Evolutionary conservation across 2,888 invertebrate species (phyloP), one percentile per base, ranked within the genome.

Genomic region (Ectemnius continuus): DNA sequence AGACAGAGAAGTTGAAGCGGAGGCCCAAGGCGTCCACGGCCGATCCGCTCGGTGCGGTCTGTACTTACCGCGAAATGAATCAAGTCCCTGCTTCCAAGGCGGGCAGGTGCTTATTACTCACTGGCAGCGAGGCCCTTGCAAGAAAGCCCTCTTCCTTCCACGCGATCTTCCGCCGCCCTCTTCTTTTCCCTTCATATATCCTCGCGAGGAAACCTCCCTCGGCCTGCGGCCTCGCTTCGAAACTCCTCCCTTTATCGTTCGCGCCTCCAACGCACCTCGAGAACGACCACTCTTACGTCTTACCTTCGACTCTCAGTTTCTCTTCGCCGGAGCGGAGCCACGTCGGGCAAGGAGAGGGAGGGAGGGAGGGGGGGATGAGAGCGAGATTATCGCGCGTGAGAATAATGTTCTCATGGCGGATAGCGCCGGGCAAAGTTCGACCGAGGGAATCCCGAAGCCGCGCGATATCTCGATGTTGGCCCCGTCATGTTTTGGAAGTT

Each of bases 51-150:
- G 84, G 79, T 82, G 88, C 80, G 85, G 87, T 89, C 90, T 90
- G 90, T 90, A 90, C 90, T 90, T 90, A 89, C 88, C 87, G 87
- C 86, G 89, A 90, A 90, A 90, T 90, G 90, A 90, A 90, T 90
- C 90, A 90, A 90, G 88, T 87, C 87, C 81, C 85, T 83, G 87
- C 83, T 88, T 87, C 87, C 82, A 86, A 87, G 87, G 83, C 84
- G 85, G 90, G 90, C 90, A 90, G 90, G 90, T 90, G 90, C 90
- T 90, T 90, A 90, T 90, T 90, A 90, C 88, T 88, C 83, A 84
- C 89, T 86, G 82, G 84, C 73, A 69, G 75, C 36, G 36, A 76
- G 75, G 74, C 79, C 75, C 74, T 66, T 36, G 36, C 36, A 36
- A 11, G 36, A 36, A 11, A 36, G 73, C 81, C 45, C 56, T 58